Evolutionary conservation across 2,113 vertebrate species (phyloP), one percentile per base, ranked within the genome.

Genomic region (Odobenus rosmarus): DNA sequence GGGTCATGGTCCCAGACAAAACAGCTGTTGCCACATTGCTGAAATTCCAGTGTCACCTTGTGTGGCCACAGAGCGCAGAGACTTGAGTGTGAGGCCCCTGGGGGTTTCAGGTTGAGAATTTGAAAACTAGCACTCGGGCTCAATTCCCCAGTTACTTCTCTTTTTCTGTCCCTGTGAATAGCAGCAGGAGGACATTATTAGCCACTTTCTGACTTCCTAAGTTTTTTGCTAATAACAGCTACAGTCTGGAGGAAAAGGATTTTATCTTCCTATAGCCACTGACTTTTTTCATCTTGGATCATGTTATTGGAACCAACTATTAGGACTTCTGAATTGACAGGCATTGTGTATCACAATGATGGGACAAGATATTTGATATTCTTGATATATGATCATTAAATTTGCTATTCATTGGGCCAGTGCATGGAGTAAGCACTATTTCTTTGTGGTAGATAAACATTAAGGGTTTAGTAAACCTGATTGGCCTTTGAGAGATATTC

Each of bases 1-100:
- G 51, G 55, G 93, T 98, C 92, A 95, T 49, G 93, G 33, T 62
- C 89, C 80, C 94, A 98, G 97, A 97, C 95, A 91, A 39, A 61
- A n/a, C 97, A 96, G 76, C 96, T 23, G 97, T 90, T 97, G 83
- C 28, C 72, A 69, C 93, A 64, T 86, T 95, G 88, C 90, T 97
- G 1, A 46, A 80, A 92, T 97, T 96, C 55, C 72, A 59, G 11
- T 26, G 62, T 97, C 81, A 95, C 97, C 86, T 93, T 95, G 28
- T 86, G 36, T 91, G 49, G 91, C 69, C 94, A 88, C 71, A 33
- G 83, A 69, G 36, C 57, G 42, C 2, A 0, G 11, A 79, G 90
- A 53, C 53, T n/a, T 81, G 59, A 12, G 3, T 51, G 53, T 49
- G 71, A 97, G 76, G 81, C 83, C 97, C 83, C 95, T 95, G 88